Base-by-base conservation (phyloP, 2,888 invertebrate species). In the Drepana falcataria region DNA sequence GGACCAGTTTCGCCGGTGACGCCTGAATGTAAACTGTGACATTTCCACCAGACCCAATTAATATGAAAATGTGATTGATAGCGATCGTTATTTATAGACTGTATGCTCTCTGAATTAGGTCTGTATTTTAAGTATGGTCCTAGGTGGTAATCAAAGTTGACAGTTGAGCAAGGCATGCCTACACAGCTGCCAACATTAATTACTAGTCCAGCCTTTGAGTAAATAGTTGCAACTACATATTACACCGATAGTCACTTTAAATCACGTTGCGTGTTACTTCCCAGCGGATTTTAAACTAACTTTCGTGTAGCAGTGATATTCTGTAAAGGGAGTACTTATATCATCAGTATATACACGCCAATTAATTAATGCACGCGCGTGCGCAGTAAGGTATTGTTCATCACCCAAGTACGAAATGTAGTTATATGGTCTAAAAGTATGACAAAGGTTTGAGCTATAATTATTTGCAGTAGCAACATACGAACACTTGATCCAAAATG, bases 11-110 rank as follows among this genome's bases (percentile, higher is more conserved):
- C 44, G 35, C 44, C 35, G 35, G 55, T 47, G 64, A 64, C 65
- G 61, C 65, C 68, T 59, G 55, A 55, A 55, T 35, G 49, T 52
- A 59, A 53, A 59, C 49, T 51, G 47, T 57, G 58, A 63, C 61
- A 63, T 52, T 56, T 55, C 53, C 51, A 55, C 57, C 65, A 51
- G 54, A 56, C 51, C 58, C 60, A 68, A 72, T 68, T 63, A 63
- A 68, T 68, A 68, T 68, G 65, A 70, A 72, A 72, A 68, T 69
- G 53, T 53, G 72, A 69, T 66, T 68, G 68, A 63, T 64, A 57
- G 55, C 59, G 60, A 60, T 65, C 59, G 61, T 57, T 56, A 61
- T 62, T 63, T 61, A 53, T 40, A 48, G n/a, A 48, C 9, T 47
- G 35, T 35, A 9, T 47, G 37, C 35, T 48, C 35, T 48, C 9